These are phyloP conservation scores for Amphiura filiformis DNA, from an alignment of 35 echinoderm and acorn worm genomes.

Conservation along the genomic window DNA sequence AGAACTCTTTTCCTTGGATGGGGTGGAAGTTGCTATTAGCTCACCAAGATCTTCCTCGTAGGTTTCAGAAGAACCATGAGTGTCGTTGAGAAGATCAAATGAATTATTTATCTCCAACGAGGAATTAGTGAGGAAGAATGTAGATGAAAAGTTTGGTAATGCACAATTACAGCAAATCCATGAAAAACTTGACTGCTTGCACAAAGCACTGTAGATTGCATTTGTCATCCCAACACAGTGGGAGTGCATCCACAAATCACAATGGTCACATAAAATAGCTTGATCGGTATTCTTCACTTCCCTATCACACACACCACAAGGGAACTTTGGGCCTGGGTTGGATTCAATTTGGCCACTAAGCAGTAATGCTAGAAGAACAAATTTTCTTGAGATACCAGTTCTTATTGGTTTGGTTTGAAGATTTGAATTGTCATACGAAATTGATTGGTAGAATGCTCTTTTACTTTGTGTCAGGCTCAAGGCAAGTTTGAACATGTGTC, in stretches of 20 bases:
- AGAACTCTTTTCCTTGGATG: neutral
- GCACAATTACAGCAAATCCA: conserved; percentile 50
- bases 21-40: neutral
- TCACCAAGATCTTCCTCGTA: neutral
- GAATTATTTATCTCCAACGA: neutral
- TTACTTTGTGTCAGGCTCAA: no score
- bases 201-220: neutral
- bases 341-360: no score
- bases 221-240: conserved; percentile 20
- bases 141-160: neutral
- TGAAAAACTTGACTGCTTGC: conserved; percentile 5
- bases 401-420: no score
- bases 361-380: no score
- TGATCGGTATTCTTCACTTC: conserved; percentile 27
- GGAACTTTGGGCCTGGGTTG: conserved; percentile 27
- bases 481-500: no score
- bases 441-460: no score
- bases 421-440: no score
- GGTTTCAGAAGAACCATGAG: neutral
- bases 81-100: neutral
- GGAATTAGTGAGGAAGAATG: neutral
- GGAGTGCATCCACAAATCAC: conserved; percentile 38
- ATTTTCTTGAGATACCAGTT: no score
- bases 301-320: conserved; percentile 20
- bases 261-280: conserved; percentile 50